phyloP scores from a whole-genome alignment of 2,797 vertebrate genomes.

The Xenentodon cancila region DNA sequence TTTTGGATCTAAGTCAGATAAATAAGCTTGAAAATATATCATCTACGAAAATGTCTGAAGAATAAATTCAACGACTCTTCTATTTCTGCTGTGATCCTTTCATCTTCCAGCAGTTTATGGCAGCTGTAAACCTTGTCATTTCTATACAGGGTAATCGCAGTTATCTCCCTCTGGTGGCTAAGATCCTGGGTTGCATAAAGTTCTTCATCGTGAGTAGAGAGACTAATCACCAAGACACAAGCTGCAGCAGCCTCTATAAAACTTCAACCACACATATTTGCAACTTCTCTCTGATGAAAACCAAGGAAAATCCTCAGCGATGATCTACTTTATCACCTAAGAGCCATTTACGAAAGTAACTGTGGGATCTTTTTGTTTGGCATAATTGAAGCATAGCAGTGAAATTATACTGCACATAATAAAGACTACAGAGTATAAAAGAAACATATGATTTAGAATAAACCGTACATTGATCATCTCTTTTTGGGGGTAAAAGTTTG shows the following conservation, averaged over 20 bases:
- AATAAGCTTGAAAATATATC: slow-evolving; percentile 4
- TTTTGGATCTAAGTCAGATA: neutral
- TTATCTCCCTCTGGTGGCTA: slow-evolving; percentile 71
- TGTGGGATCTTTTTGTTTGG: slow-evolving; percentile 3
- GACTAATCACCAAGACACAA: neutral
- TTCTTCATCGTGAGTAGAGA: neutral
- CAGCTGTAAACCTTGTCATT: slow-evolving; percentile 40
- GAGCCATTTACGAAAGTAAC: slow-evolving; percentile 1
- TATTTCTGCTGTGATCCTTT: slow-evolving; percentile 33
- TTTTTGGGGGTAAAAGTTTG: slow-evolving; percentile 1
- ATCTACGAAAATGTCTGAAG: slow-evolving; percentile 14
- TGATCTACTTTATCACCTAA: slow-evolving; percentile 1
- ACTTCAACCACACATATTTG: neutral
- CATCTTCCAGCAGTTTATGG: slow-evolving; percentile 28
- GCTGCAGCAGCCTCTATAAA: slow-evolving; percentile 14
- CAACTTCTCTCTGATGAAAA: slow-evolving; percentile 4
- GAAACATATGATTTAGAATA: neutral
- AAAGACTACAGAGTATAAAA: neutral
- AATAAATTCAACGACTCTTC: slow-evolving; percentile 18
- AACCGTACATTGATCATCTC: neutral
- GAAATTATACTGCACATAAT: slow-evolving; percentile 7
- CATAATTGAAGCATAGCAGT: slow-evolving; percentile 24
- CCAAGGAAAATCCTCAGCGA: slow-evolving; percentile 2
- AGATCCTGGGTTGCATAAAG: slow-evolving; percentile 22
- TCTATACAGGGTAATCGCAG: slow-evolving; percentile 34